Evolutionary conservation across 2,797 vertebrate genomes (phyloP), one percentile per base, ranked within the genome.

Genomic region (Poliocrania exsul): DNA sequence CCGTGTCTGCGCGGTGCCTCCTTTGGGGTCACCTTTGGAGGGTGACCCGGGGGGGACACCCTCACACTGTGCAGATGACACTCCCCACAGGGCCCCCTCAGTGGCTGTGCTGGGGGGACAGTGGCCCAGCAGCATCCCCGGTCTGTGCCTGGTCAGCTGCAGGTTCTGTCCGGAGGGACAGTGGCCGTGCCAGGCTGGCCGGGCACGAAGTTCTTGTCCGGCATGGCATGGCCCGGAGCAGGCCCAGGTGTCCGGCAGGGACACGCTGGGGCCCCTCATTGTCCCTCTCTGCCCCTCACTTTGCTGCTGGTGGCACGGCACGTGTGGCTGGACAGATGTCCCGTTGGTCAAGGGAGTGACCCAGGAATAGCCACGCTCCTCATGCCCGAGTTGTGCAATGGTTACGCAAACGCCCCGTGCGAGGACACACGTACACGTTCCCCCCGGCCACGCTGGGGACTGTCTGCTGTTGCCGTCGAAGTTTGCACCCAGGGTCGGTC

Each of bases 231-330:
- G 31, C 37, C n/a, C 11, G 3, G 23, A 42, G 65, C 44, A 58
- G 78, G 67, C 67, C 73, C 62, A 3, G 53, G 56, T 56, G 51
- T 29, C 33, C 9, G 35, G 25, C 40, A 8, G 60, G 35, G 14
- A 64, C 1, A 0, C 6, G 49, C 10, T 12, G 12, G 64, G 8
- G 9, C 44, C 61, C 28, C 18, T 40, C 0, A 38, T 11, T 38
- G 9, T 44, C 61, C 24, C 18, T 40, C 0, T 0, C 25, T 21
- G 40, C 60, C 53, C 29, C 12, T 60, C 7, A 1, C 33, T 25
- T 42, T 0, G 3, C 46, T 71, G 44, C 16, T 0, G 0, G n/a
- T 1, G 1, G 44, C 1, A 0, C 20, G 37, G 85, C 40, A 19
- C 3, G 2, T 10, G 5, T 2, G 25, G 33, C 19, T 16, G 18